Conservation (phyloP, 2,888 invertebrate genomes). For the Eristalis intricaria region DNA sequence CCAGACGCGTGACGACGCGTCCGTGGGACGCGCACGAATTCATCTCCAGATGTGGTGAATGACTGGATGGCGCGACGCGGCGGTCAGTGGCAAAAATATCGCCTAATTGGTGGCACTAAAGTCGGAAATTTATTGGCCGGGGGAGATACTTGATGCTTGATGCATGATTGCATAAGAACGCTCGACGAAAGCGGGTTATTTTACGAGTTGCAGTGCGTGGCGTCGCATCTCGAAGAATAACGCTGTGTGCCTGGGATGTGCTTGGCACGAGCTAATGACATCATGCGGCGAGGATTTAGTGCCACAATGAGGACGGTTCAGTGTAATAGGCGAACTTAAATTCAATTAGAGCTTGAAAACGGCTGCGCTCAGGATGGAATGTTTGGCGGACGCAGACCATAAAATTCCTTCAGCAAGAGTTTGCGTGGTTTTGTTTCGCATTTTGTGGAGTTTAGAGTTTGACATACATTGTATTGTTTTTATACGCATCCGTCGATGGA, state of each 20-base stretch:
- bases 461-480: neutral
- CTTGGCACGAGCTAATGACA: slow-evolving; percentile 67
- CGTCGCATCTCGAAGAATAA: slow-evolving; percentile 11
- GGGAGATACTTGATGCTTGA: slow-evolving; percentile 16
- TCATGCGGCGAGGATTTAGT: slow-evolving; percentile 51
- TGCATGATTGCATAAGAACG: slow-evolving; percentile 47
- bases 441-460: neutral
- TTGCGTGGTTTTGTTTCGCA: neutral
- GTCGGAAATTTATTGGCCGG: slow-evolving; percentile 53
- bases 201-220: slow-evolving; percentile 34
- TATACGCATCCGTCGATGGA: no score
- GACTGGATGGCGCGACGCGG: neutral
- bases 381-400: neutral
- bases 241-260: slow-evolving; percentile 11
- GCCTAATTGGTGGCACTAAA: slow-evolving; percentile 62
- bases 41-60: slow-evolving; percentile 16
- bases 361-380: slow-evolving; percentile 26
- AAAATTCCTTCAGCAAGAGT: neutral
- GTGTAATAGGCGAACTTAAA: slow-evolving; percentile 33
- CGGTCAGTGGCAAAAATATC: slow-evolving; percentile 33
- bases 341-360: slow-evolving; percentile 51
- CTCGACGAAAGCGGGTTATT: slow-evolving; percentile 32
- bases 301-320: slow-evolving; percentile 4
- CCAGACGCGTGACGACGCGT: neutral
- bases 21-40: neutral